Base-by-base conservation (phyloP, 1,140 invertebrate species). In the Drosophila ironensis region DNA sequence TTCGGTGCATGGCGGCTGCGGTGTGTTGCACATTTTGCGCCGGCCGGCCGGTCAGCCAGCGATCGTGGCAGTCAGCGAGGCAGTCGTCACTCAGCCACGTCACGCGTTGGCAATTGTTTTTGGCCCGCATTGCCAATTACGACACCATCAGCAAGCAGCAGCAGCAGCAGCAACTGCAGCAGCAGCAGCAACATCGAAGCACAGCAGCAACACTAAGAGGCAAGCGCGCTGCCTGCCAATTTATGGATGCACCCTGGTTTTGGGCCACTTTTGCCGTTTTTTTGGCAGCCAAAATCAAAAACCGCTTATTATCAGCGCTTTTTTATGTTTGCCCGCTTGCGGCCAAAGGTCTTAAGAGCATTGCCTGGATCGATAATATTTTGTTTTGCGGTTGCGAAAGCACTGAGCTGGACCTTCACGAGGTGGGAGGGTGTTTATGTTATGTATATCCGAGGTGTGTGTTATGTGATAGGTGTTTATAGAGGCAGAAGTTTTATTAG, bases 111-210 rank as follows among this genome's bases (percentile, higher is more conserved):
- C 77, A 81, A 81, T 81, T 84, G 77, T 81, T 81, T 67, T 73
- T 66, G 75, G 53, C 72, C 76, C 76, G 76, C 72, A 81, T 81
- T 84, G 72, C 76, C 77, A 82, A 82, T 82, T 82, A 82, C 77
- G 77, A 82, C 77, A 82, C 77, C 68, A 81, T 59, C 72, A 74
- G 25, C 66, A 44, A 38, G 19, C 48, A 45, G 46, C 42, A 50
- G 38, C 35, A 46, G 27, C 48, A 30, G 20, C 14, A n/a, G 8
- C 56, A 19, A 19, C 56, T 28, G 3, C 40, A 25, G 14, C 68
- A 53, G 12, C 69, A 59, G 38, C 53, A 53, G 37, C 61, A 54
- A 28, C 28, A 38, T 19, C 54, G 27, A 12, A 22, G 6, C 41
- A 27, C 41, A 27, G 19, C 17, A 20, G 38, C 27, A 22, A 25